Base-by-base conservation (phyloP, 2,888 invertebrate genomes). In the Podabrus alpinus region DNA sequence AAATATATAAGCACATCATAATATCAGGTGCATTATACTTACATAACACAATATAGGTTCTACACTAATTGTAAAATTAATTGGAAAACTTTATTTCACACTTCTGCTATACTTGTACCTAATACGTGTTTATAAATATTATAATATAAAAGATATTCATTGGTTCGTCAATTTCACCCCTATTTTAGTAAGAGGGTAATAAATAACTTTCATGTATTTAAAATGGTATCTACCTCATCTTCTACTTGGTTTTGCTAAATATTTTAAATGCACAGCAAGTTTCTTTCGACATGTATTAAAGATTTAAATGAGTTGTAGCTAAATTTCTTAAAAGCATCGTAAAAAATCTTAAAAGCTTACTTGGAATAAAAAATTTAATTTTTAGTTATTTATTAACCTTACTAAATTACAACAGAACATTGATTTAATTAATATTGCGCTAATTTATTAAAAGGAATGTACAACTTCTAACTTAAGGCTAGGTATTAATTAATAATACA, bases 161-260 rank as follows among this genome's bases (percentile, higher is more conserved):
- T 77, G 78, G 78, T 79, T 79, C 77, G 79, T 78, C 79, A 79
- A 78, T 78, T 79, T 76, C 78, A 79, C 78, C 75, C 75, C 69
- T 75, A 72, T 75, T 72, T 75, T 74, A 78, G 78, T 78, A 78
- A 78, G 77, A 70, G 72, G 64, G 72, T 74, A 75, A 79, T 79
- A 80, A 78, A 80, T 79, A 79, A 79, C 79, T 72, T 74, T 78
- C 79, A 79, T 79, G 77, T 78, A 79, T 78, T 77, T 73, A 68
- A 68, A 73, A 76, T 72, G 72, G 45, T 76, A 72, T 72, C 69
- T 72, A 72, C 75, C 72, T 69, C 72, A 75, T 75, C 73, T 72
- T 62, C 77, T 70, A 75, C 75, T 77, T 75, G 72, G 71, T 73
- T 77, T 67, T 72, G 73, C 73, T 79, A 75, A 77, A 79, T 77